These are phyloP conservation scores for Corvus moneduloides DNA, from an alignment of 2,113 vertebrate genomes.

Conservation along the genomic window DNA sequence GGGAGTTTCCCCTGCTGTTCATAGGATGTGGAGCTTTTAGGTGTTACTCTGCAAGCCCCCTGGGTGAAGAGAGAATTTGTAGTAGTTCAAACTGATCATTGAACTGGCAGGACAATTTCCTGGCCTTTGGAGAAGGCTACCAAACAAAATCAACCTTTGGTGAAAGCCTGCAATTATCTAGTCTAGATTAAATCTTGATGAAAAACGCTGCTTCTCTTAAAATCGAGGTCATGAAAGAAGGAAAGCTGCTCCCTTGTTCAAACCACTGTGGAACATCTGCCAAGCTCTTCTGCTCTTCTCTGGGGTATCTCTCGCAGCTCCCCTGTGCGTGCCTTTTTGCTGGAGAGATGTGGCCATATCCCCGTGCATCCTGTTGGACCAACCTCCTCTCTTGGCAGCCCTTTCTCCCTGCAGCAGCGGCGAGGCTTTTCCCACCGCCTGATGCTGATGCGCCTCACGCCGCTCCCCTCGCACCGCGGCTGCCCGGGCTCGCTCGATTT, in stretches of 20 bases:
- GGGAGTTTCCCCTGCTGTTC: not conserved
- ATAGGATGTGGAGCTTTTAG: not conserved
- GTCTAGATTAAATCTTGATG: not conserved
- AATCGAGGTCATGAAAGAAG: not conserved
- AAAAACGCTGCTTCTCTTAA: not conserved
- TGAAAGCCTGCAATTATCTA: not conserved
- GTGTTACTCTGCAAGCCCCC: not conserved
- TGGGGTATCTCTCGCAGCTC: not conserved
- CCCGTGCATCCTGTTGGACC: too few relatives aligned
- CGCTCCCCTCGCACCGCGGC: not conserved
- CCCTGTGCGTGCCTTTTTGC: too few relatives aligned
- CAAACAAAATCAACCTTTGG: not conserved
- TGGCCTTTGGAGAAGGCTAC: not conserved
- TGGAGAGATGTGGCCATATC: accelerated
- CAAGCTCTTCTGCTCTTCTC: not conserved
- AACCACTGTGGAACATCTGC: too few relatives aligned
- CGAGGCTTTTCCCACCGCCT: not conserved
- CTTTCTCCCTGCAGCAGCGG: accelerated
- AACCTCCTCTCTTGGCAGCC: accelerated
- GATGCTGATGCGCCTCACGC: not conserved
- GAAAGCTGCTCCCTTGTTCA: not conserved
- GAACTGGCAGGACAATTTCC: not conserved
- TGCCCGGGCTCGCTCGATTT: not conserved
- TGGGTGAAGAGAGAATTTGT: not conserved
- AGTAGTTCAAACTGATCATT: not conserved